Base-by-base conservation (phyloP, 2,113 vertebrate species). In the Chitala chitala region DNA sequence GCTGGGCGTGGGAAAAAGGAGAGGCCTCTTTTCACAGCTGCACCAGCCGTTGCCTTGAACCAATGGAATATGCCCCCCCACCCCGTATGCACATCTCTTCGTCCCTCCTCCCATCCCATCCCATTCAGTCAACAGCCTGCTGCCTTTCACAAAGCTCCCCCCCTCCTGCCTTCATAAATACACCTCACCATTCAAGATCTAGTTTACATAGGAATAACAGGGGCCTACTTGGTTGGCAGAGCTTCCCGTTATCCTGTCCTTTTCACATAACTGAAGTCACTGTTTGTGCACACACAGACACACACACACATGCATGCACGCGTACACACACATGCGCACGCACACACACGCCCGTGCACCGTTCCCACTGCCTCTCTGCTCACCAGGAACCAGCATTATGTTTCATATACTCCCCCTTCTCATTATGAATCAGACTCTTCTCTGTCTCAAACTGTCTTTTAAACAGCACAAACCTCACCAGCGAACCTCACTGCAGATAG, bases 1-100 rank as follows among this genome's bases (percentile, higher is more conserved):
- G 79, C 89, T 78, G 91, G 93, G 90, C 94, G 94, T 95, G 94
- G 93, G 94, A 94, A 95, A 94, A 94, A 93, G 93, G 88, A 91
- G 85, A 86, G 90, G 92, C 90, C 92, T 90, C 92, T 88, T 93
- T 94, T 95, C 93, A 94, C 94, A 95, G 94, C 92, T 92, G 92
- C 92, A 90, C 84, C 65, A 80, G 86, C 89, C 79, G 90, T 91
- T 91, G 91, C 92, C 91, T 92, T 93, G 88, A 93, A 92, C 91
- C 90, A 89, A 88, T 87, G 87, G 85, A 92, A 87, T 87, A 87
- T 81, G 82, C 80, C 78, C 38, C 75, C 72, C 12, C 24, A 72
- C 80, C 78, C 81, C 81, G 75, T 65, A 75, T 78, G 26, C 36
- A 72, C 71, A 12, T 75, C 81, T 78, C 80, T 80, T 75, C 65